phyloP scores from a whole-genome alignment of 2,113 vertebrate species.

The Merops nubicus region DNA sequence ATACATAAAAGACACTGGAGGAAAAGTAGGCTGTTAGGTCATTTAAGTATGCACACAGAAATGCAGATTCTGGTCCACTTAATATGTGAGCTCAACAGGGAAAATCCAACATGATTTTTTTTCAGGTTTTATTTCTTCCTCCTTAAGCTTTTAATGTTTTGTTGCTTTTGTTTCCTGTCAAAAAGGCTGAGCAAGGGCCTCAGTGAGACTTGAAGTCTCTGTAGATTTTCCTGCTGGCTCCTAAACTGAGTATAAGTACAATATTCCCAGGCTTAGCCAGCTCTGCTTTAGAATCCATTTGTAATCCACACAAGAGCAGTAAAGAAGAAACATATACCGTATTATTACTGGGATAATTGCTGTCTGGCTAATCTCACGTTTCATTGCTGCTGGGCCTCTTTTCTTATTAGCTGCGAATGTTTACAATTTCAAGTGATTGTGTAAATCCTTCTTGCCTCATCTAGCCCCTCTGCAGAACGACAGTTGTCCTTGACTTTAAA shows the following conservation, averaged over 20 bases:
- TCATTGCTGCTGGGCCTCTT: conserved; percentile 52
- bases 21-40: background rate
- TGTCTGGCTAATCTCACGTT: conserved; percentile 49
- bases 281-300: conserved; percentile 56
- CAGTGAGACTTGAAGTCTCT: conserved; percentile 26
- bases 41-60: background rate
- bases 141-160: conserved; percentile 34
- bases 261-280: conserved; percentile 50
- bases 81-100: background rate
- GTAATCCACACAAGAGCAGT: conserved; percentile 70
- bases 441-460: conserved; percentile 29
- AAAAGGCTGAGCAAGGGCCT: background rate
- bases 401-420: conserved; percentile 55
- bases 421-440: conserved; percentile 35
- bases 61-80: background rate
- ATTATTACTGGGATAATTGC: conserved; percentile 69
- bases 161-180: conserved; percentile 28
- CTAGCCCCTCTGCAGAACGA: background rate
- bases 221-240: conserved; percentile 49
- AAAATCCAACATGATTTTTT: background rate
- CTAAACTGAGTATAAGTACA: conserved; percentile 35
- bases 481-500: conserved; percentile 58
- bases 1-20: background rate
- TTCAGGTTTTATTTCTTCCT: background rate
- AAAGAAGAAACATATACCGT: conserved; percentile 58